Evolutionary conservation across 1,140 invertebrate genomes (phyloP).

Genomic region (Drosophila novamexicana): DNA sequence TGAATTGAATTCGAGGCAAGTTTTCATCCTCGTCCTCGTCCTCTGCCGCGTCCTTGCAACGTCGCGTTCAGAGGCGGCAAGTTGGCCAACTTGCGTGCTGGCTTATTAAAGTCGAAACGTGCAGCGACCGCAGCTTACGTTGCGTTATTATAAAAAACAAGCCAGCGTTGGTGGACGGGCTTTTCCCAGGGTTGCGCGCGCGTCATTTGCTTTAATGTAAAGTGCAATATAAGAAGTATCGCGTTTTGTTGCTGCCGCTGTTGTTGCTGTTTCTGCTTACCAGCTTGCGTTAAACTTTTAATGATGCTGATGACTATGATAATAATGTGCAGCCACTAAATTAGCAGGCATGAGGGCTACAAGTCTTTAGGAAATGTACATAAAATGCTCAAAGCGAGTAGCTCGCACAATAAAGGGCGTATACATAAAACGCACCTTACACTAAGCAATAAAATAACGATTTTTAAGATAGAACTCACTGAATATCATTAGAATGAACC

Average conservation of each 20-base stretch:
- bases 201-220: slow-evolving; percentile 73
- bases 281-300: slow-evolving; percentile 79
- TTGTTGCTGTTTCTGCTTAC: slow-evolving; percentile 36
- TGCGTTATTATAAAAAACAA: slow-evolving; percentile 72
- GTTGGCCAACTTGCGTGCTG: slow-evolving; percentile 79
- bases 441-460: neutral
- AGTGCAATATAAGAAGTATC: slow-evolving; percentile 81
- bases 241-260: slow-evolving; percentile 50
- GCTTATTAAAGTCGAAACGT: slow-evolving; percentile 78
- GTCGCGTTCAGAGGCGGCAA: slow-evolving; percentile 40
- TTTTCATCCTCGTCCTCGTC: slow-evolving; percentile 7
- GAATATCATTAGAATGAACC: too few relatives aligned
- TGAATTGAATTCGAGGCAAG: slow-evolving; percentile 70
- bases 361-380: slow-evolving; percentile 19
- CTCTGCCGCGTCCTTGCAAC: slow-evolving; percentile 16
- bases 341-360: slow-evolving; percentile 51
- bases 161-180: slow-evolving; percentile 1
- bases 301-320: slow-evolving; percentile 81
- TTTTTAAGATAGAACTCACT: too few relatives aligned
- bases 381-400: slow-evolving; percentile 41
- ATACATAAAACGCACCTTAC: slow-evolving; percentile 1
- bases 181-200: slow-evolving; percentile 4
- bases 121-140: slow-evolving; percentile 71
- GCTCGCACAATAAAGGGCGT: neutral
- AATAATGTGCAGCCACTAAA: slow-evolving; percentile 82